Conservation (phyloP, 2,888 invertebrate genomes). For the Drosophila longiperda region DNA sequence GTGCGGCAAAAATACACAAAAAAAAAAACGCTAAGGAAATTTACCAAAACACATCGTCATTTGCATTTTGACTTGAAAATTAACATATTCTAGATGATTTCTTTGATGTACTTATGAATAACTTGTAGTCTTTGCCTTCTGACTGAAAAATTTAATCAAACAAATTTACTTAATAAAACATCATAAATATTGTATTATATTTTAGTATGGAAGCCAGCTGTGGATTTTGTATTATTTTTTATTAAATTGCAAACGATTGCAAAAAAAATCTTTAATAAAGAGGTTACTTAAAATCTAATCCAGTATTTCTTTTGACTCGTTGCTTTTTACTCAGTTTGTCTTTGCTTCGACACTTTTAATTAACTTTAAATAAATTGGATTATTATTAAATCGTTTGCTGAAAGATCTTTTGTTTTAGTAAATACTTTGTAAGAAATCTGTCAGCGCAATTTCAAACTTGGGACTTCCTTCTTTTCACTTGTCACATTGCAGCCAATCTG, state of each 20-base stretch:
- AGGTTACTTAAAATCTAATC: not conserved
- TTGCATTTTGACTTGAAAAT: constrained; percentile 16
- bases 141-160: not conserved
- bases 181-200: not conserved
- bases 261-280: not conserved
- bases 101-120: constrained; percentile 1
- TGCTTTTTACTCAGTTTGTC: not conserved
- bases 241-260: not conserved
- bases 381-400: constrained; percentile 1
- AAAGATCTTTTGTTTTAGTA: constrained; percentile 23
- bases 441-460: constrained; percentile 19
- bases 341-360: constrained; percentile 12
- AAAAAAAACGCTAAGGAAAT: not conserved
- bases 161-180: not conserved
- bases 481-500: constrained; percentile 25
- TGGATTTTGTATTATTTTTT: not conserved
- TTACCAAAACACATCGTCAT: constrained; percentile 20
- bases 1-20: constrained; percentile 18
- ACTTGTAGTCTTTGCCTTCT: not conserved
- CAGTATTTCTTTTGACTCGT: not conserved
- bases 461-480: not conserved
- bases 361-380: constrained; percentile 19
- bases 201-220: not conserved
- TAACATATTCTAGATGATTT: not conserved
- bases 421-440: constrained; percentile 27